Evolutionary conservation across 2,888 invertebrate genomes (phyloP).

Genomic region (Deilephila elpenor): DNA sequence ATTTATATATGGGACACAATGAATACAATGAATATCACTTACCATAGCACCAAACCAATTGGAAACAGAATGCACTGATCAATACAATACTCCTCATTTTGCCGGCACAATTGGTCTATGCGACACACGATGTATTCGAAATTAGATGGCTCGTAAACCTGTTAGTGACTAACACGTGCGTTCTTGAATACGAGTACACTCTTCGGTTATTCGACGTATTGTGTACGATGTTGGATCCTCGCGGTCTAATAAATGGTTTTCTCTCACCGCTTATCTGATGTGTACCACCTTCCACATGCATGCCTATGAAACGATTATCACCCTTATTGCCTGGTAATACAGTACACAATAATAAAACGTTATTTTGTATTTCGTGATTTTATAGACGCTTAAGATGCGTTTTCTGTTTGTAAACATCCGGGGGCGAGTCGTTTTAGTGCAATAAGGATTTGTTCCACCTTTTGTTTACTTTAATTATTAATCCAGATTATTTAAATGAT

Average conservation of each 20-base stretch:
- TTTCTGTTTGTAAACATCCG: slow-evolving; percentile 45
- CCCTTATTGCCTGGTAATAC: slow-evolving; percentile 33
- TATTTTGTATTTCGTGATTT: slow-evolving; percentile 28
- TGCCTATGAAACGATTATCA: neutral
- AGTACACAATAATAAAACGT: slow-evolving; percentile 3
- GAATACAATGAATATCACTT: slow-evolving; percentile 39
- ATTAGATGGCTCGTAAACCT: slow-evolving; percentile 42
- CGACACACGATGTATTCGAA: slow-evolving; percentile 36
- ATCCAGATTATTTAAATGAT: too few relatives aligned
- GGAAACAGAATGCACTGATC: slow-evolving; percentile 57
- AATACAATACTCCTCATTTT: slow-evolving; percentile 60
- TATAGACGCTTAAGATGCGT: slow-evolving; percentile 33
- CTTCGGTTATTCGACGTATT: slow-evolving; percentile 46
- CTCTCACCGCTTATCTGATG: slow-evolving; percentile 53
- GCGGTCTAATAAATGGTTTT: slow-evolving; percentile 57
- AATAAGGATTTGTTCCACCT: slow-evolving; percentile 12
- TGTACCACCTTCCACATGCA: slow-evolving; percentile 4
- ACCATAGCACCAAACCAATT: slow-evolving; percentile 57
- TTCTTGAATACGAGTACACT: slow-evolving; percentile 50
- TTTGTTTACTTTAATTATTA: neutral
- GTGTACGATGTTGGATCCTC: slow-evolving; percentile 47
- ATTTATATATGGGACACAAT: slow-evolving; percentile 16
- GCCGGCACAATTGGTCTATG: slow-evolving; percentile 40
- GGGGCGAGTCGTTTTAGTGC: slow-evolving; percentile 36
- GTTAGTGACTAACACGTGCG: slow-evolving; percentile 44